Percentiles rank a stretch among this genome's conserved stretches.
phyloP scores from a whole-genome alignment of 2,113 vertebrate genomes.

The Sisor rabdophorus region DNA sequence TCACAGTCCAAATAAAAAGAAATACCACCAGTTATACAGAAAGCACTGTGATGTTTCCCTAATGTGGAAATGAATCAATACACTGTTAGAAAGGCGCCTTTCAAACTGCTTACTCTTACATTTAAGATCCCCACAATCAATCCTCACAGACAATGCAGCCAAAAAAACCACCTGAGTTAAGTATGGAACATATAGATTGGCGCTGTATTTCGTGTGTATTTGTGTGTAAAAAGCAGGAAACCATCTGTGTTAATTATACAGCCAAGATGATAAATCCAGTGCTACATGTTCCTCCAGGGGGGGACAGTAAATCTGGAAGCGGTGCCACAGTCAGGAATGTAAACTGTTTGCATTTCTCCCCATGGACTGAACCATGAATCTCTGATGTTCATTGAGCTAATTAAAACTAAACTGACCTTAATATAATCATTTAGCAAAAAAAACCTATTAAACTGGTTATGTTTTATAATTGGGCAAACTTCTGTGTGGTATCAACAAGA shows the following conservation, averaged over 20 bases:
- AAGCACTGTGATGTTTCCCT: slow-evolving; percentile 61
- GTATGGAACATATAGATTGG: slow-evolving; percentile 62
- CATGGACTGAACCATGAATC: slow-evolving; percentile 51
- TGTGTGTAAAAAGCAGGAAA: slow-evolving; percentile 50
- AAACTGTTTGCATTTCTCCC: slow-evolving; percentile 50
- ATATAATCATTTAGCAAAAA: background rate
- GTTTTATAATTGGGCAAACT: too few species aligned
- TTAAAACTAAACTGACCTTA: background rate
- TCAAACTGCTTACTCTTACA: slow-evolving; percentile 68
- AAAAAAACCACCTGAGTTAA: slow-evolving; percentile 68
- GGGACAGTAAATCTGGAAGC: slow-evolving; percentile 57
- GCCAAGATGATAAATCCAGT: slow-evolving; percentile 61
- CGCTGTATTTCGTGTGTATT: background rate
- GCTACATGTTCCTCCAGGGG: slow-evolving; percentile 49
- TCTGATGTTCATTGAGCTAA: slow-evolving; percentile 16
- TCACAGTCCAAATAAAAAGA: slow-evolving; percentile 54
- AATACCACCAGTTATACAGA: slow-evolving; percentile 60
- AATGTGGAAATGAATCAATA: slow-evolving; percentile 62
- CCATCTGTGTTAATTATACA: slow-evolving; percentile 63
- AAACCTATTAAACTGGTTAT: background rate
- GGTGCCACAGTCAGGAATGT: slow-evolving; percentile 44
- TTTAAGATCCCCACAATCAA: slow-evolving; percentile 67
- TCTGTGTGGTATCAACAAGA: too few species aligned
- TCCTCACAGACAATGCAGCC: slow-evolving; percentile 55
- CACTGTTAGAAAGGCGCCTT: slow-evolving; percentile 46